These are phyloP conservation scores for Eretmochelys imbricata DNA, from an alignment of 2,113 vertebrate genomes.

Conservation along the genomic window DNA sequence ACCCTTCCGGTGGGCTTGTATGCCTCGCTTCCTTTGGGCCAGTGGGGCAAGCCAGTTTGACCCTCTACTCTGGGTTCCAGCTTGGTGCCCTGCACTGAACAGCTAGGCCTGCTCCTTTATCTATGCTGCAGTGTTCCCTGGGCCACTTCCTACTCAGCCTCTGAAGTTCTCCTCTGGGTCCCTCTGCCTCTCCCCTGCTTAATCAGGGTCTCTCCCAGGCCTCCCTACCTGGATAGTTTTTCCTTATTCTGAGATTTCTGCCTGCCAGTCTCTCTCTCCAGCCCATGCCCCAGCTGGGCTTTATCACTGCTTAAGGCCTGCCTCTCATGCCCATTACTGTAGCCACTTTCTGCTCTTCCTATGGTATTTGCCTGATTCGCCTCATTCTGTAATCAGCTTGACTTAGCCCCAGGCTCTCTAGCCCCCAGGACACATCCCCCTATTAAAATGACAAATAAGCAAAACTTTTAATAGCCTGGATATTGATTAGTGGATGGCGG, in stretches of 20 bases:
- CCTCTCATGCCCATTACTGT: not conserved
- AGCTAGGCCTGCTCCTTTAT: not conserved
- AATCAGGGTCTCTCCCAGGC: not conserved
- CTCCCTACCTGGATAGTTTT: not conserved
- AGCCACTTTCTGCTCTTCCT: not conserved
- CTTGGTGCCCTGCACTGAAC: not conserved
- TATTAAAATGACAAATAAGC: not conserved
- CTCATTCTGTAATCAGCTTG: not conserved
- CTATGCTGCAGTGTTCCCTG: not conserved
- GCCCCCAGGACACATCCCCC: not conserved
- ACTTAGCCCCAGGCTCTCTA: not conserved
- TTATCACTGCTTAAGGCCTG: not conserved
- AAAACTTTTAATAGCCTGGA: accelerated
- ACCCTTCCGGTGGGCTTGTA: not conserved
- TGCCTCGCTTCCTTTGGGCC: too few relatives aligned
- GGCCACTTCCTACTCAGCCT: not conserved
- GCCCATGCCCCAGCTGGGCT: not conserved
- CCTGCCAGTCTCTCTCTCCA: not conserved
- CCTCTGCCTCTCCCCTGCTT: not conserved
- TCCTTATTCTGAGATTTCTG: not conserved
- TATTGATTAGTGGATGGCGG: not conserved
- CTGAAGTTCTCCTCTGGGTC: not conserved
- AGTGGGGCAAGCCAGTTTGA: not conserved
- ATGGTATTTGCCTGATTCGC: not conserved
- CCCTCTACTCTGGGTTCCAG: not conserved